Conservation (phyloP, 2,888 invertebrate genomes). For the Hypsopygia costalis region DNA sequence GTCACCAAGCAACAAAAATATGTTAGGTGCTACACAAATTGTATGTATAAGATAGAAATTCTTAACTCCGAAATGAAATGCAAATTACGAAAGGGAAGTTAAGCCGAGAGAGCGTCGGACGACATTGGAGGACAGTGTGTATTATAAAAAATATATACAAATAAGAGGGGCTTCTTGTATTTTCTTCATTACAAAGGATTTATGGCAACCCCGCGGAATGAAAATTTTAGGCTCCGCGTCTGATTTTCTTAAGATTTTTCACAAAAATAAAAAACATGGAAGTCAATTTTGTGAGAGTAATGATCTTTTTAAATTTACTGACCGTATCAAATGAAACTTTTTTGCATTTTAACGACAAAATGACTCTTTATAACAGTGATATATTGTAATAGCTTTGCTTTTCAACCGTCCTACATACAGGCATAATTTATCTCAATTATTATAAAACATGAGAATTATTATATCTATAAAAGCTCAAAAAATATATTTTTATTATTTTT, state of each 20-base stretch:
- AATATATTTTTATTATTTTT: no score
- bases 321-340: background rate
- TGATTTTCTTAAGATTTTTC: slow-evolving; percentile 6
- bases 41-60: slow-evolving; percentile 4
- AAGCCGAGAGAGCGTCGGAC: slow-evolving; percentile 22
- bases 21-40: no score
- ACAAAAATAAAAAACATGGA: slow-evolving; percentile 2
- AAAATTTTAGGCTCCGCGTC: slow-evolving; percentile 2
- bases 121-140: slow-evolving; percentile 20
- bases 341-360: background rate
- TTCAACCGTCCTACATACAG: no score
- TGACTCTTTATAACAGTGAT: background rate
- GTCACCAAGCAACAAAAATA: no score
- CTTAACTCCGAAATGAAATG: slow-evolving; percentile 36
- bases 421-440: no score
- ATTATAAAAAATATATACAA: slow-evolving; percentile 18
- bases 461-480: no score
- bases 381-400: background rate
- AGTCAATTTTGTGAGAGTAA: slow-evolving; percentile 2
- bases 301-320: slow-evolving; percentile 2
- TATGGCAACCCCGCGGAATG: slow-evolving; percentile 10
- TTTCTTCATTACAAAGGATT: slow-evolving; percentile 19
- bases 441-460: no score
- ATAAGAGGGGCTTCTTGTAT: slow-evolving; percentile 6
- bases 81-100: slow-evolving; percentile 31